phyloP scores from a whole-genome alignment of 2,888 invertebrate genomes.

The Campaea margaritaria region DNA sequence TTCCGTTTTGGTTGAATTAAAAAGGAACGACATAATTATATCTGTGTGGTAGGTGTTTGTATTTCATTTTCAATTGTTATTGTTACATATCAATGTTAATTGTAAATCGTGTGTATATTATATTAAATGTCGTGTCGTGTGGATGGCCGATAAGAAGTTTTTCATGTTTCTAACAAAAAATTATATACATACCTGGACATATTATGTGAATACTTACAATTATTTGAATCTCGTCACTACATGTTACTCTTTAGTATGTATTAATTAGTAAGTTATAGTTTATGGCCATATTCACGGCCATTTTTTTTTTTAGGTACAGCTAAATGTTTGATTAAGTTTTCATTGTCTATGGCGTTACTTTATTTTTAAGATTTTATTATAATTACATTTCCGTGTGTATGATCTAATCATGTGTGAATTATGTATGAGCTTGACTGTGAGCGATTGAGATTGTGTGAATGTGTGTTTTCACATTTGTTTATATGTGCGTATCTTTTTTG shows the following conservation, averaged over 20 bases:
- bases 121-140: conserved; percentile 73
- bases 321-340: conserved; percentile 68
- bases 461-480: conserved; percentile 36
- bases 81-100: conserved; percentile 78
- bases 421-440: conserved; percentile 52
- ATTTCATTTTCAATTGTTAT: conserved; percentile 59
- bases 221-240: conserved; percentile 52
- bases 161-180: conserved; percentile 43
- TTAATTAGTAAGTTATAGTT: conserved; percentile 43
- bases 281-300: conserved; percentile 1
- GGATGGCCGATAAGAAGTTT: conserved; percentile 62
- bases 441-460: conserved; percentile 30
- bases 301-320: conserved; percentile 42
- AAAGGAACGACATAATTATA: neutral
- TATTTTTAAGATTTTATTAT: conserved; percentile 52
- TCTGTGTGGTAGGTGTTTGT: conserved; percentile 48
- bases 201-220: conserved; percentile 41
- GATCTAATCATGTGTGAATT: conserved; percentile 55
- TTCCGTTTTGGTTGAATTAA: no score
- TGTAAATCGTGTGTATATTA: conserved; percentile 58
- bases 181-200: conserved; percentile 26
- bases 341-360: conserved; percentile 67
- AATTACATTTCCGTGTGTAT: conserved; percentile 60
- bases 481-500: conserved; percentile 46
- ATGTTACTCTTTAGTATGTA: conserved; percentile 26